Conservation (phyloP, 1,140 invertebrate species). For the Drosophila rhopaloa region DNA sequence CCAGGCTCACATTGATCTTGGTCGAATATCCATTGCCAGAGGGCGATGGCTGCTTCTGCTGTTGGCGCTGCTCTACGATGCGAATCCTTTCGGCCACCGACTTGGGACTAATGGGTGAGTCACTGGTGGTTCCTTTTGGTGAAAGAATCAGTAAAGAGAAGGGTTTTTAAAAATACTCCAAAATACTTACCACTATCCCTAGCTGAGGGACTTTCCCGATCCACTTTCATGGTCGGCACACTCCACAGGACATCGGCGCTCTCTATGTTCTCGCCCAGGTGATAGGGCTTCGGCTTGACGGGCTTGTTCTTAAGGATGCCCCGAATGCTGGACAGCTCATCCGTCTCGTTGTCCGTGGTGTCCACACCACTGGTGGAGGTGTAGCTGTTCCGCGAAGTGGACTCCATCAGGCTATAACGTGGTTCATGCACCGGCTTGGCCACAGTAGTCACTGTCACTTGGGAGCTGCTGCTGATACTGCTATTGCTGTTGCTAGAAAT, state of each 20-base stretch:
- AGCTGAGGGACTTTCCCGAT: conserved; percentile 45
- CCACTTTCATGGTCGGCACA: conserved; percentile 68
- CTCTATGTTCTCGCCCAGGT: conserved; percentile 87
- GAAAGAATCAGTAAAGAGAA: no score
- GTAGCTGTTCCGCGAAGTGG: conserved; percentile 68
- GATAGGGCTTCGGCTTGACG: conserved; percentile 88
- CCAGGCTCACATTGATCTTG: conserved; percentile 85
- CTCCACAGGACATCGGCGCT: conserved; percentile 85
- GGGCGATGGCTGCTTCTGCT: conserved; percentile 53
- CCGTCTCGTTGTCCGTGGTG: conserved; percentile 81
- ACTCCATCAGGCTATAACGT: conserved; percentile 58
- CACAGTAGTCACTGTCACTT: conserved; percentile 65
- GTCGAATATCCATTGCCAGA: conserved; percentile 86
- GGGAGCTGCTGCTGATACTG: conserved; percentile 22
- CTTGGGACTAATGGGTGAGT: conserved; percentile 69
- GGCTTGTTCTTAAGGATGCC: conserved; percentile 90
- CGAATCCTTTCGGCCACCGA: conserved; percentile 85
- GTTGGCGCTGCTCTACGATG: conserved; percentile 74
- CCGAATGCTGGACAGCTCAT: conserved; percentile 87
- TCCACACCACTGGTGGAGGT: conserved; percentile 84
- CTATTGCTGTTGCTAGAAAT: not conserved
- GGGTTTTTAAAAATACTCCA: no score
- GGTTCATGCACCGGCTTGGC: conserved; percentile 49
- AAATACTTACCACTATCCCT: conserved; percentile 56
- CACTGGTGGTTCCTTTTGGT: conserved; percentile 17